Base-by-base conservation (phyloP, 64 coral and sea anemone species). In the Stylophora pistillata region DNA sequence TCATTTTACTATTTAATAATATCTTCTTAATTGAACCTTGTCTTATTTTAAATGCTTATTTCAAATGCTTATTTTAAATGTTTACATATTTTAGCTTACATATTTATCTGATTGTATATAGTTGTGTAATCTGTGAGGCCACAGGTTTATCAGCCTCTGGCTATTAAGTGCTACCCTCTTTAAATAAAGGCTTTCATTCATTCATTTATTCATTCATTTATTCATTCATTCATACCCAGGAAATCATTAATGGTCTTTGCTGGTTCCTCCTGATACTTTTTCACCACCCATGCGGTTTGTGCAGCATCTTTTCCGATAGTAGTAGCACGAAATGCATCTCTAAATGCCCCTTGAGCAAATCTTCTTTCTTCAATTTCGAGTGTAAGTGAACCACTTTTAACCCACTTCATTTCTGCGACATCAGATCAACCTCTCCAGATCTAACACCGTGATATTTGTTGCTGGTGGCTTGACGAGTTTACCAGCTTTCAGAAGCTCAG, bases 271-370 rank as follows among this genome's bases (percentile, higher is more conserved):
- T 85, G 65, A 34, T 85, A 71, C 70, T 34, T 71, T 30, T 85
- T 85, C 32, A 53, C 82, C 27, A 85, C 64, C 82, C 82, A 85
- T 21, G 2, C 58, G 21, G n/a, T 72, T 34, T 15, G 26, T 25
- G 54, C 56, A 85, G 30, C 71, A 53, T 31, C 34, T 4, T 47
- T 64, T 52, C 64, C 54, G 71, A 29, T 70, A 37, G 55, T 17
- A 9, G 30, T n/a, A n/a, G n/a, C 81, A 37, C 66, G 62, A 65
- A 85, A 85, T 60, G 81, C 81, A 70, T 85, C 81, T 47, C 81
- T 83, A 54, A 83, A 85, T 28, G 29, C 79, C 56, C 59, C 80
- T 18, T 13, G 58, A 18, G 18, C 13, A 60, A 60, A 18, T 13
- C 13, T 18, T 60, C 58, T 18, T 60, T 18, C 11, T 61, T 11